Evolutionary conservation across 2,888 invertebrate genomes (phyloP).

Genomic region (Cerceris ruficornis): DNA sequence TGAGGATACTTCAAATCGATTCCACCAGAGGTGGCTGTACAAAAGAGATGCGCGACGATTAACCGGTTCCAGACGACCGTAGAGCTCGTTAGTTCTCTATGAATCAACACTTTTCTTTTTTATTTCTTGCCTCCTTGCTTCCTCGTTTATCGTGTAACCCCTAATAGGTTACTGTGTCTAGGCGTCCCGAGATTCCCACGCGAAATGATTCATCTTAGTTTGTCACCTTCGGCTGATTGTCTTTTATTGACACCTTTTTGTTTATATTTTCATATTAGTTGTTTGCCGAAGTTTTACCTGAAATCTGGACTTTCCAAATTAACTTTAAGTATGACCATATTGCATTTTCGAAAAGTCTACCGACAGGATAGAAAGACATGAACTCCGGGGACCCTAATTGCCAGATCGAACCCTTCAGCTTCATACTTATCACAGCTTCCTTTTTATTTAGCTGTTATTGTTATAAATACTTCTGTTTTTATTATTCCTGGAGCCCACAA

Average conservation of each 20-base stretch:
- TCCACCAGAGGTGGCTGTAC: slow-evolving; percentile 16
- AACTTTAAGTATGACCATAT: too few species aligned
- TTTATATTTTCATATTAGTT: too few species aligned
- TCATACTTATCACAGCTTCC: too few species aligned
- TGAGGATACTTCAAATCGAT: slow-evolving; percentile 58
- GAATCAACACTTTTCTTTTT: slow-evolving; percentile 43
- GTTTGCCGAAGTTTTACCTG: too few species aligned
- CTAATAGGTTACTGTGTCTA: slow-evolving; percentile 42
- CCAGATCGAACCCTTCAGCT: too few species aligned
- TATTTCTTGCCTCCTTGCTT: slow-evolving; percentile 17
- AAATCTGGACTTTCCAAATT: too few species aligned
- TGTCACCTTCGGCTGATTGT: slow-evolving; percentile 42
- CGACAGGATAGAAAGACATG: too few species aligned
- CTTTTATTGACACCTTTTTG: slow-evolving; percentile 15
- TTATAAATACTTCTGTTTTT: too few species aligned
- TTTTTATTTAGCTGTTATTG: too few species aligned
- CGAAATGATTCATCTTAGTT: slow-evolving; percentile 46
- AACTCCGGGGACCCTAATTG: too few species aligned
- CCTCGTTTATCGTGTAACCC: slow-evolving; percentile 16
- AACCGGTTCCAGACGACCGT: slow-evolving; percentile 34
- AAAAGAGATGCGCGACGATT: slow-evolving; percentile 40
- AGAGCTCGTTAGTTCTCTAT: slow-evolving; percentile 31
- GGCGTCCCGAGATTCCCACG: slow-evolving; percentile 44
- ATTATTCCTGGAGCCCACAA: too few species aligned
- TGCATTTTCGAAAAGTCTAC: too few species aligned